Percentiles rank a stretch among this genome's conserved stretches.
phyloP scores from a whole-genome alignment of 2,888 invertebrate species.

The Drosophila imparisetae region DNA sequence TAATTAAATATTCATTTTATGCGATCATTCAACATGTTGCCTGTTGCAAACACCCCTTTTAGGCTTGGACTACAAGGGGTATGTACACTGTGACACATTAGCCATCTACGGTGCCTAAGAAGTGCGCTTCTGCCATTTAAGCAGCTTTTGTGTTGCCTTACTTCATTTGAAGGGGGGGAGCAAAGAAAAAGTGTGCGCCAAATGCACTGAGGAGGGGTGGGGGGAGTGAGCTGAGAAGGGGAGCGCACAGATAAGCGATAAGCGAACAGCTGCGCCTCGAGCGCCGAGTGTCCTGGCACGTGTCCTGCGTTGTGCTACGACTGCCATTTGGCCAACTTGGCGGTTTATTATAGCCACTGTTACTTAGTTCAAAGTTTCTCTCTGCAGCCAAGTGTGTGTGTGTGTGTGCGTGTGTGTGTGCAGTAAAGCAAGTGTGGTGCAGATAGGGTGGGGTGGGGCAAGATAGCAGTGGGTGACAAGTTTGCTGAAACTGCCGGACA shows the following conservation, averaged over 20 bases:
- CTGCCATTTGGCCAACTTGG: conserved; percentile 41
- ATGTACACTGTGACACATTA: conserved; percentile 16
- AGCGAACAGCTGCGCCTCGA: conserved; percentile 61
- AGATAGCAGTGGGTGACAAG: conserved; percentile 26
- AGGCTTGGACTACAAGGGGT: background rate
- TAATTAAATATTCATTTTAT: too few relatives aligned
- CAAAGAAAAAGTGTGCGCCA: conserved; percentile 7
- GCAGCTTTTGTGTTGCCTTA: conserved; percentile 70
- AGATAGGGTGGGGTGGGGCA: background rate
- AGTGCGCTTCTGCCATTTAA: conserved; percentile 51
- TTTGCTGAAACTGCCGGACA: conserved; percentile 48
- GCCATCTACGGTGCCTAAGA: conserved; percentile 15
- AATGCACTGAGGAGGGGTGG: background rate
- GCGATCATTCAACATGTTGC: background rate
- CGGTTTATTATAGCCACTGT: conserved; percentile 62
- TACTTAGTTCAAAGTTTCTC: conserved; percentile 58
- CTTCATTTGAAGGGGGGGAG: conserved; percentile 53
- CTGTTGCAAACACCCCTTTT: background rate
- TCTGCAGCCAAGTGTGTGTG: conserved; percentile 1
- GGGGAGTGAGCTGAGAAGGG: rapidly evolving
- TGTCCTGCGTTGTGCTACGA: conserved; percentile 40
- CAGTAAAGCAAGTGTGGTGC: background rate
- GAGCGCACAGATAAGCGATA: conserved; percentile 37
- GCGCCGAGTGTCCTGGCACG: conserved; percentile 50
- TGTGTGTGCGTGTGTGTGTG: background rate